Conservation (phyloP, 2,797 vertebrate species). For the Pangasius djambal region DNA sequence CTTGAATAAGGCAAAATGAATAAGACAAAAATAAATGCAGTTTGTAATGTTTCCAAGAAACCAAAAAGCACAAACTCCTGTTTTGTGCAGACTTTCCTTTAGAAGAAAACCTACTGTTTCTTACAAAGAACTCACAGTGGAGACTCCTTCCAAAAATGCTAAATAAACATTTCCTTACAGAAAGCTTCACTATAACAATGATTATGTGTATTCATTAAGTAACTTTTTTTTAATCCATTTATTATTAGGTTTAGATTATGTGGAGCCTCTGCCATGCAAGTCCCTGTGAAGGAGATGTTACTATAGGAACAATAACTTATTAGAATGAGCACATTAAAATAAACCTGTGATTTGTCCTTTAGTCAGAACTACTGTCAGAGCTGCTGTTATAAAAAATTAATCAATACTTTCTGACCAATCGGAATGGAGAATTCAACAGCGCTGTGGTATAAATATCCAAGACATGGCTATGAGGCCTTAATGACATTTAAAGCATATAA, state of each 20-base stretch:
- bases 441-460: background rate
- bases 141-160: background rate
- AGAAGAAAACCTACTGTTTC: background rate
- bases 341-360: background rate
- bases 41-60: background rate
- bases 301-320: background rate
- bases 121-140: background rate
- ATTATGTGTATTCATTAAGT: background rate
- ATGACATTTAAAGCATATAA: background rate
- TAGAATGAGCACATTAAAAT: background rate
- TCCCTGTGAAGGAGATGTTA: background rate
- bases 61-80: background rate
- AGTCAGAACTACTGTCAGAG: no score
- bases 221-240: background rate
- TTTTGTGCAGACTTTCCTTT: background rate
- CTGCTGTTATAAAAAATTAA: background rate
- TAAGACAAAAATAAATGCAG: background rate
- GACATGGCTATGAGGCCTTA: background rate
- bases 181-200: background rate
- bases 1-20: background rate
- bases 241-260: background rate
- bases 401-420: background rate
- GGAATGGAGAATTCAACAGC: background rate
- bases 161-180: background rate
- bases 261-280: background rate